These are phyloP conservation scores for Cercopithecus mona DNA, from an alignment of 2,113 vertebrate species.

Conservation along the genomic window DNA sequence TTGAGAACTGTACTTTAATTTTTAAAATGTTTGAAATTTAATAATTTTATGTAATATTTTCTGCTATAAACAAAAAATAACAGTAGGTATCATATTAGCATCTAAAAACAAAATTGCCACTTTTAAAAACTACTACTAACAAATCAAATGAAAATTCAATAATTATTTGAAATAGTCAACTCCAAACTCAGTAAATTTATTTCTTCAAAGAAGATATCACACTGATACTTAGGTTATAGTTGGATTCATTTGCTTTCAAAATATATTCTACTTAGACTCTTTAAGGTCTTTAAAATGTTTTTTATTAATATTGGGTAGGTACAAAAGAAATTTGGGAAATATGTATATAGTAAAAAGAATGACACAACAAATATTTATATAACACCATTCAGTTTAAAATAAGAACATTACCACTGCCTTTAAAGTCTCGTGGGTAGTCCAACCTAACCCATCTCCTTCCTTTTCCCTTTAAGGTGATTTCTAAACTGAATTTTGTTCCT, in stretches of 20 bases:
- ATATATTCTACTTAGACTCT: background rate
- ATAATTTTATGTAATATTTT: conserved; percentile 19
- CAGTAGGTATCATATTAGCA: background rate
- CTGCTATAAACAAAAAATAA: conserved; percentile 22
- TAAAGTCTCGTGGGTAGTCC: background rate
- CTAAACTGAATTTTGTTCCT: background rate
- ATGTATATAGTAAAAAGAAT: background rate
- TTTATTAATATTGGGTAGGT: background rate
- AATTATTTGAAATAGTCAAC: background rate
- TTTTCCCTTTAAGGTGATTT: background rate
- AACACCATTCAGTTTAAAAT: background rate
- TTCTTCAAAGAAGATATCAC: conserved; percentile 22
- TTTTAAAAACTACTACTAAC: conserved; percentile 43
- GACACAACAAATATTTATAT: background rate
- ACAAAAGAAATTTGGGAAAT: background rate
- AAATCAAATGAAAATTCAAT: conserved; percentile 40
- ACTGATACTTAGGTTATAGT: background rate
- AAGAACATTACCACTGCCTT: background rate
- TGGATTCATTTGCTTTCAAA: conserved; percentile 2
- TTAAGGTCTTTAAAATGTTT: background rate
- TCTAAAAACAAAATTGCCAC: conserved; percentile 31
- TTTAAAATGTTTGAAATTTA: conserved; percentile 39
- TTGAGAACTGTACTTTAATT: conserved; percentile 7
- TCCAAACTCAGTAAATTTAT: conserved; percentile 2
- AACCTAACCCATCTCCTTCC: background rate